phyloP scores from a whole-genome alignment of 2,797 vertebrate genomes.

The Cossypha polioptera region DNA sequence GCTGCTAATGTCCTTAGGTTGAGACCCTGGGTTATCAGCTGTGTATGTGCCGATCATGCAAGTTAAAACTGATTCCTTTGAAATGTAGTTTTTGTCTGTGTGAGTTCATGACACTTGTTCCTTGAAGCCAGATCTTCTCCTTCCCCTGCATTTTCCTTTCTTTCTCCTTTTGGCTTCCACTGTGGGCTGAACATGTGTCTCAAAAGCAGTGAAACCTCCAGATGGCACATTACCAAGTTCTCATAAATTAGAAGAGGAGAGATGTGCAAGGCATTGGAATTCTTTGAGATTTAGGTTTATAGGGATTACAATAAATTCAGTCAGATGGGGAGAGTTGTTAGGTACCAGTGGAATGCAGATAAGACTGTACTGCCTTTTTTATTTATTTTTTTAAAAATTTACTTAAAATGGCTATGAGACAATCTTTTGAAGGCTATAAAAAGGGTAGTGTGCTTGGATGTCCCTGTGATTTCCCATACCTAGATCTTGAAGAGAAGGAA shows the following conservation, averaged over 20 bases:
- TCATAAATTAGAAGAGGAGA: conserved; percentile 48
- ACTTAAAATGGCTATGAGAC: not conserved
- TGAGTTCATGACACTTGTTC: conserved; percentile 32
- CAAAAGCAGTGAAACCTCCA: conserved; percentile 55
- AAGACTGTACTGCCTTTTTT: not conserved
- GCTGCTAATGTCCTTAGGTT: conserved; percentile 60
- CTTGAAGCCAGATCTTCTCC: conserved; percentile 30
- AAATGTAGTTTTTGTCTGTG: conserved; percentile 23
- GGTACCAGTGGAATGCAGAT: not conserved
- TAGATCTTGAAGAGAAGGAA: not conserved
- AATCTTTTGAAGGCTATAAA: not conserved
- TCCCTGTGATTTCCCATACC: not conserved
- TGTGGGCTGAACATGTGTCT: not conserved
- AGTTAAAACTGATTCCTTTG: conserved; percentile 42
- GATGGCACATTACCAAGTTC: conserved; percentile 60
- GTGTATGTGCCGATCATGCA: conserved; percentile 31
- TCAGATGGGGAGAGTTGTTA: conserved; percentile 20
- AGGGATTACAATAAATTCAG: conserved; percentile 57
- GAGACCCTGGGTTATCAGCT: conserved; percentile 48
- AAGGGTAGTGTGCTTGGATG: not conserved
- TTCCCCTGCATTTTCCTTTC: conserved; percentile 24
- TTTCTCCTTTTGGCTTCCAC: conserved; percentile 43
- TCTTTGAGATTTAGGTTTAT: conserved; percentile 60
- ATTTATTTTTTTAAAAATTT: not conserved
- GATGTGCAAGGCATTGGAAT: conserved; percentile 53